Percentiles rank a stretch among this genome's conserved stretches.
These are phyloP conservation scores for Peromyscus leucopus DNA, from an alignment of 2,113 vertebrate species.

Conservation along the genomic window DNA sequence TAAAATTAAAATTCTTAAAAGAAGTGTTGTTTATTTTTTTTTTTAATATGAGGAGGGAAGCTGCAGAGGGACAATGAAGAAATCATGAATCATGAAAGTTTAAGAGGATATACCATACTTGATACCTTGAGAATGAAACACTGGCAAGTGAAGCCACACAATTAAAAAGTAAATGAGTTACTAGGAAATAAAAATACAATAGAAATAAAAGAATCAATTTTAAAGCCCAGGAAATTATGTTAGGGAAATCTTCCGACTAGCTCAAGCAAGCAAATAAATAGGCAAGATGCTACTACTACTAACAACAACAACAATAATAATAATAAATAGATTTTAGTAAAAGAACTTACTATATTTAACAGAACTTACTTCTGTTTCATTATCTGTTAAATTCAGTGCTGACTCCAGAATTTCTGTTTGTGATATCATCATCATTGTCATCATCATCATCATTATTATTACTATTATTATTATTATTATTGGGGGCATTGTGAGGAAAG, in stretches of 20 bases:
- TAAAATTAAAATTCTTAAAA: no score
- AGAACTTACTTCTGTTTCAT: background rate
- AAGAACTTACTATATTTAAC: background rate
- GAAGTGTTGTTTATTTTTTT: no score
- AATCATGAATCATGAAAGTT: background rate
- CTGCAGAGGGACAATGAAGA: background rate
- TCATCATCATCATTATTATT: background rate
- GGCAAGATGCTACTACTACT: background rate
- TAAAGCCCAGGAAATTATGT: background rate
- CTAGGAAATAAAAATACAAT: background rate
- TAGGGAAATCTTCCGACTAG: background rate
- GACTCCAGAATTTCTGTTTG: background rate
- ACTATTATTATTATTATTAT: background rate
- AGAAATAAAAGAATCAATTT: background rate
- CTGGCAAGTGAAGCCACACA: background rate
- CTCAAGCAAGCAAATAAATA: background rate
- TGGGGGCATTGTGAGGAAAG: background rate
- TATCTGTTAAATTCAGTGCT: background rate
- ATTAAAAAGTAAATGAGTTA: background rate
- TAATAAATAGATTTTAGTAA: background rate
- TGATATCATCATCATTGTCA: background rate
- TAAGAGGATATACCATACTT: background rate
- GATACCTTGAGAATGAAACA: background rate
- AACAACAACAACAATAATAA: background rate
- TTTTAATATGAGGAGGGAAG: background rate